A percentile compares a stretch with the other conserved stretches of the same genome.
phyloP scores from a whole-genome alignment of 2,888 invertebrate genomes.

The Microplitis manilae region DNA sequence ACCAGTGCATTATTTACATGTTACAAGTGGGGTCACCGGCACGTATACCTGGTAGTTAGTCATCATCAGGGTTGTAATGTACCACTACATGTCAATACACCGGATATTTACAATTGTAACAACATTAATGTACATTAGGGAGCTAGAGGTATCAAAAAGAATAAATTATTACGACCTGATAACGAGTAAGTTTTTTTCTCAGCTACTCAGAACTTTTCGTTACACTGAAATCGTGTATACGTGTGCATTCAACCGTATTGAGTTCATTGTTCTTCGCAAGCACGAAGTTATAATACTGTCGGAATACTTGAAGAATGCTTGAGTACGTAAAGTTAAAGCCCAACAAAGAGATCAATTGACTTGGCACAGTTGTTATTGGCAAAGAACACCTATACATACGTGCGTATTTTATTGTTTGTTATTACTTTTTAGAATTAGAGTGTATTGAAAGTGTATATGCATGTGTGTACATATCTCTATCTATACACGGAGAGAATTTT shows the following conservation, averaged over 20 bases:
- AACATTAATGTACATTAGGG: not conserved
- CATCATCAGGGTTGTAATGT: slow-evolving; percentile 28
- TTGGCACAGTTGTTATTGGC: slow-evolving; percentile 23
- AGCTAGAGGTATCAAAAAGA: slow-evolving; percentile 16
- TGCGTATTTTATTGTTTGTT: not conserved
- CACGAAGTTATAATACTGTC: not conserved
- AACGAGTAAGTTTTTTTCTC: slow-evolving; percentile 23
- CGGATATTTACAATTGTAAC: slow-evolving; percentile 7
- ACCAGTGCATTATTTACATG: slow-evolving; percentile 60
- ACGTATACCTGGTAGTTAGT: slow-evolving; percentile 9
- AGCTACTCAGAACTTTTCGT: slow-evolving; percentile 21
- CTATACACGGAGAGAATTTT: no score
- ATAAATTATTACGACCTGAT: slow-evolving; percentile 29
- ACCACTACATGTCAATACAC: slow-evolving; percentile 7
- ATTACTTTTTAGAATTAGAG: not conserved
- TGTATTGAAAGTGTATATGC: not conserved
- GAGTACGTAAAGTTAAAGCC: slow-evolving; percentile 7
- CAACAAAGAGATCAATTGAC: slow-evolving; percentile 35
- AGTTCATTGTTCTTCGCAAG: slow-evolving; percentile 19
- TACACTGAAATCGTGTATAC: not conserved
- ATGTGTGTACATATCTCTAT: not conserved
- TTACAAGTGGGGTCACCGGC: slow-evolving; percentile 38
- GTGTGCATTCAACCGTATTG: not conserved
- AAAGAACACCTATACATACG: slow-evolving; percentile 1
- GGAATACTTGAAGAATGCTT: not conserved